phyloP scores from a whole-genome alignment of 1,140 invertebrate genomes.

The Pissodes strobi region DNA sequence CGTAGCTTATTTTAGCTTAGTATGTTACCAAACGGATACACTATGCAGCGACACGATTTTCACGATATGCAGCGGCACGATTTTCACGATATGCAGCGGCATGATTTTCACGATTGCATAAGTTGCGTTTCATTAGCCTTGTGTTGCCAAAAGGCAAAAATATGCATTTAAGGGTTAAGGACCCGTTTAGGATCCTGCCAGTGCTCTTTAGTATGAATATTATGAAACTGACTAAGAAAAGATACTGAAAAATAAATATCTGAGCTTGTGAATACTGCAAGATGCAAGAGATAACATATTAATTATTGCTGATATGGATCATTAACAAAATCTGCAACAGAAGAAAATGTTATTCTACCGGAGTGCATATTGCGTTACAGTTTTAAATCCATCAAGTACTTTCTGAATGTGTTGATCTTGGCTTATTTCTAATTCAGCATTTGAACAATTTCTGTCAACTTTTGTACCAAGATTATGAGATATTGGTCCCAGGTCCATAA shows the following conservation, averaged over 20 bases:
- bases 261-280: constrained; percentile 26
- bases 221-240: constrained; percentile 37
- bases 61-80: too few relatives aligned
- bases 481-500: constrained; percentile 43
- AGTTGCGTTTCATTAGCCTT: too few relatives aligned
- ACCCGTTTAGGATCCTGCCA: too few relatives aligned
- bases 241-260: constrained; percentile 39
- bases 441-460: constrained; percentile 46
- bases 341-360: constrained; percentile 45
- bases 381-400: constrained; percentile 51
- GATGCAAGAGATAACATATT: constrained; percentile 33
- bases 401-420: constrained; percentile 51
- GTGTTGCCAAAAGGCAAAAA: too few relatives aligned
- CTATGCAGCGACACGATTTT: too few relatives aligned
- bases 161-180: too few relatives aligned
- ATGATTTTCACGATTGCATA: too few relatives aligned
- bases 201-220: constrained; percentile 27
- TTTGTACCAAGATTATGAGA: constrained; percentile 44
- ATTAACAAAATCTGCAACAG: constrained; percentile 31
- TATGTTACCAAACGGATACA: too few relatives aligned
- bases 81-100: too few relatives aligned
- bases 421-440: constrained; percentile 44
- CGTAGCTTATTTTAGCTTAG: too few relatives aligned
- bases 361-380: constrained; percentile 49
- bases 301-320: constrained; percentile 35